Percentiles rank a stretch among this genome's conserved stretches.
These are phyloP conservation scores for Masnerella sp. DNA, from an alignment of 2,888 invertebrate genomes.

Conservation along the genomic window DNA sequence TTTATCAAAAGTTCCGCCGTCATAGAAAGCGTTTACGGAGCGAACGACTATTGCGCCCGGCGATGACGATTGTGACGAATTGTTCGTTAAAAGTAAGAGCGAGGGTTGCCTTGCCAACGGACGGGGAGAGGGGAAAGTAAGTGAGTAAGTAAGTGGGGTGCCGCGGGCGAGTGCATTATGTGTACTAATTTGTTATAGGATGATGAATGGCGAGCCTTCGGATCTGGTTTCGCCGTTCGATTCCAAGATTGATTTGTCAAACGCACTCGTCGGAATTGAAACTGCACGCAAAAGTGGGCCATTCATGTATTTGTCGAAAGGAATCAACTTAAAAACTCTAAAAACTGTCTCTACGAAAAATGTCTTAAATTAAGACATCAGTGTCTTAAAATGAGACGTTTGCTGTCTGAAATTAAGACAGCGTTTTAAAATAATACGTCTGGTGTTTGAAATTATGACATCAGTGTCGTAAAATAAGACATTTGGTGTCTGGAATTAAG, in stretches of 20 bases:
- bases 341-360: background rate
- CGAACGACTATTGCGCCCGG: conserved; percentile 29
- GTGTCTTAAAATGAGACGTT: too few relatives aligned
- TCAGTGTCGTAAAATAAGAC: too few relatives aligned
- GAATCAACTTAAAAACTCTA: background rate
- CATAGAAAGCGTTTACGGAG: conserved; percentile 34
- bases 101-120: conserved; percentile 52
- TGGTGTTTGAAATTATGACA: too few relatives aligned
- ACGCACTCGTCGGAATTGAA: background rate
- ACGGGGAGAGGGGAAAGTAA: background rate
- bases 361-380: too few relatives aligned
- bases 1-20: conserved; percentile 48
- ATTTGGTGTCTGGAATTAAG: too few relatives aligned
- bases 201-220: conserved; percentile 8
- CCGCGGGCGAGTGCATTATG: conserved; percentile 13
- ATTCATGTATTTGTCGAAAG: background rate
- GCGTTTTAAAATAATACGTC: too few relatives aligned
- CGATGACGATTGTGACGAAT: conserved; percentile 55
- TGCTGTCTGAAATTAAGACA: too few relatives aligned
- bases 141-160: conserved; percentile 11
- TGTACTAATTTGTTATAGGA: conserved; percentile 39
- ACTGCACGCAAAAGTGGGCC: background rate
- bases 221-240: background rate
- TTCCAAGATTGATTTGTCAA: background rate
- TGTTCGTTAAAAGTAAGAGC: conserved; percentile 53